Conservation (phyloP, 2,797 vertebrate genomes). For the Poeciliopsis gracilis region DNA sequence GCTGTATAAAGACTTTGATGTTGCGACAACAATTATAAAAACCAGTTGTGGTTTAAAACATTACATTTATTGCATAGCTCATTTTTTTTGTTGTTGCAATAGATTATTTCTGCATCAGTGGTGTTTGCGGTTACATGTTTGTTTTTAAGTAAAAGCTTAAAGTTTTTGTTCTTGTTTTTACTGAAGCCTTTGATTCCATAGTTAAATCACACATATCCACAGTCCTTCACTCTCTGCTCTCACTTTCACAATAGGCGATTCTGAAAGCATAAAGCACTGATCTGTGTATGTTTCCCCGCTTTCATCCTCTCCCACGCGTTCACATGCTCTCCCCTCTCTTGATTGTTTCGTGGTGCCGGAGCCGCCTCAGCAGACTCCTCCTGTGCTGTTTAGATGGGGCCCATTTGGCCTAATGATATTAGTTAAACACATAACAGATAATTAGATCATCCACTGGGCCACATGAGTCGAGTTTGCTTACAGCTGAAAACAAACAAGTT, state of each 20-base stretch:
- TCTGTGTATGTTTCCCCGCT: slow-evolving; percentile 10
- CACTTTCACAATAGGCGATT: slow-evolving; percentile 1
- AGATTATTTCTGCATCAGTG: background rate
- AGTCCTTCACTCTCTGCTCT: background rate
- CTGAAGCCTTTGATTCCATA: background rate
- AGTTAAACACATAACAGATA: slow-evolving; percentile 49
- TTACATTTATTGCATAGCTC: background rate
- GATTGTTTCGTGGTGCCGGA: slow-evolving; percentile 9
- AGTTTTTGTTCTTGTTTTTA: background rate
- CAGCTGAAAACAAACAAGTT: slow-evolving; percentile 27
- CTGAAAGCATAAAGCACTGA: background rate
- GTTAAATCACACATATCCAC: background rate
- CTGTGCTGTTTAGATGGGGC: slow-evolving; percentile 28
- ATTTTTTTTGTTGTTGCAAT: background rate
- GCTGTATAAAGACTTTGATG: background rate
- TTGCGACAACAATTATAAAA: background rate
- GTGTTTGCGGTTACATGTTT: background rate
- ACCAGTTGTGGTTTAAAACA: background rate
- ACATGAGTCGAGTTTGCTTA: slow-evolving; percentile 41
- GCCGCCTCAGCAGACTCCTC: slow-evolving; percentile 15
- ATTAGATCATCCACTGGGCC: slow-evolving; percentile 41
- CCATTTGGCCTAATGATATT: slow-evolving; percentile 37
- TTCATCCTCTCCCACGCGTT: background rate
- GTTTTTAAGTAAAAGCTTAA: background rate
- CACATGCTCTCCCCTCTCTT: background rate